Evolutionary conservation across 2,888 invertebrate species (phyloP).

Genomic region (Euproctis similis): DNA sequence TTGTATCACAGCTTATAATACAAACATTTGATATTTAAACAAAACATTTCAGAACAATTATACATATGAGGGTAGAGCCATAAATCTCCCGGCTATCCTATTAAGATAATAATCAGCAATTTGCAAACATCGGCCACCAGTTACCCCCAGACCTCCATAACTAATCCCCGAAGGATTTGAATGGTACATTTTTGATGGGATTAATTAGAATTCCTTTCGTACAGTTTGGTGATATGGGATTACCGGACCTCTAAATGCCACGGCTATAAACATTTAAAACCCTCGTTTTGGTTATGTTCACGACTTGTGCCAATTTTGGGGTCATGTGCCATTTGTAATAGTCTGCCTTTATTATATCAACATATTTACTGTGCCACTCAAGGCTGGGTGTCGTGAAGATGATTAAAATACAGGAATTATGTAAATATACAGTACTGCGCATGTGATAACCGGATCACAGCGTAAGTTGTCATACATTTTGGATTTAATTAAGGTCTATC

Average conservation of each 20-base stretch:
- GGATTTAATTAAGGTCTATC: too few species aligned
- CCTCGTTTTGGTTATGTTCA: conserved; percentile 8
- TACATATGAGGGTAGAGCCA: conserved; percentile 20
- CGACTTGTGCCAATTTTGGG: background rate
- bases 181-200: conserved; percentile 53
- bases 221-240: conserved; percentile 28
- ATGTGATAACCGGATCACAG: too few species aligned
- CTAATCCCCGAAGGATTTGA: conserved; percentile 32
- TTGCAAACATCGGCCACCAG: conserved; percentile 50
- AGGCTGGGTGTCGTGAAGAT: too few species aligned
- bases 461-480: too few species aligned
- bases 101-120: conserved; percentile 67
- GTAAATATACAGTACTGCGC: too few species aligned
- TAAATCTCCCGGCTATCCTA: conserved; percentile 58
- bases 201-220: conserved; percentile 38
- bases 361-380: too few species aligned
- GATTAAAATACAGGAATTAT: too few species aligned
- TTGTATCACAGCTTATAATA: too few species aligned
- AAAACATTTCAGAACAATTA: background rate
- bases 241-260: conserved; percentile 21
- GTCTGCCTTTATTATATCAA: too few species aligned
- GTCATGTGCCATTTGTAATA: conserved; percentile 5
- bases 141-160: conserved; percentile 24
- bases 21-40: background rate
- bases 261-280: conserved; percentile 20